Base-by-base conservation (phyloP, 2,797 vertebrate species). In the Capromys pilorides region DNA sequence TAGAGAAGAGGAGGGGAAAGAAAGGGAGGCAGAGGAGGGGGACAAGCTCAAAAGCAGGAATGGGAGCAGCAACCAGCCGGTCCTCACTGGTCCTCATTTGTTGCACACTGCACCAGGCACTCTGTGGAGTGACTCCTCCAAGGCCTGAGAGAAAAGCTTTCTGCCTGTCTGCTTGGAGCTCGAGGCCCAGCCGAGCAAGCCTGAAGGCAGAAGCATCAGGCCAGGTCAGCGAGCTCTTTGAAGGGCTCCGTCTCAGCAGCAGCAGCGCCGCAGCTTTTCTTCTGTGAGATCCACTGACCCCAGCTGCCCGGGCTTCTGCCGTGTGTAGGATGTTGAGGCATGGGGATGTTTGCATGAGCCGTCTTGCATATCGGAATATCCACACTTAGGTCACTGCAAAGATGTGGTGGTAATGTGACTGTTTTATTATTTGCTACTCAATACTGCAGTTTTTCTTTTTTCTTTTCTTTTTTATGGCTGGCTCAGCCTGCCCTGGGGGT, bases 191-290 rank as follows among this genome's bases (percentile, higher is more conserved):
- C 4, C 4, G 54, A 57, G 14, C 54, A 80, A 75, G 57, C 54
- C 28, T 7, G 36, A 51, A 69, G 10, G 49, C 39, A n/a, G 8
- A 90, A 67, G 9, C 67, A 69, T 69, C 33, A 84, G 28, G 31
- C 22, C 64, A 4, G 9, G 26, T 77, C 28, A 85, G 21, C 31
- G 0, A 12, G 18, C 51, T 57, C 71, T 31, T 41, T 4, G 13
- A 39, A 78, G n/a, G 83, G 16, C 86, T 81, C 79, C 28, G n/a
- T 33, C 31, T 28, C 87, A 22, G 36, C 8, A 31, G n/a, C 16
- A 31, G 49, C 5, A 36, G 39, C 7, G 16, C 1, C 0, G 36
- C 0, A 1, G n/a, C 36, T 79, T 21, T 22, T 39, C 36, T 33
- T 87, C 39, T 11, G 64, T 80, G 12, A 57, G 31, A 71, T 6